Base-by-base conservation (phyloP, 2,113 vertebrate species). In the Onychostoma macrolepis region DNA sequence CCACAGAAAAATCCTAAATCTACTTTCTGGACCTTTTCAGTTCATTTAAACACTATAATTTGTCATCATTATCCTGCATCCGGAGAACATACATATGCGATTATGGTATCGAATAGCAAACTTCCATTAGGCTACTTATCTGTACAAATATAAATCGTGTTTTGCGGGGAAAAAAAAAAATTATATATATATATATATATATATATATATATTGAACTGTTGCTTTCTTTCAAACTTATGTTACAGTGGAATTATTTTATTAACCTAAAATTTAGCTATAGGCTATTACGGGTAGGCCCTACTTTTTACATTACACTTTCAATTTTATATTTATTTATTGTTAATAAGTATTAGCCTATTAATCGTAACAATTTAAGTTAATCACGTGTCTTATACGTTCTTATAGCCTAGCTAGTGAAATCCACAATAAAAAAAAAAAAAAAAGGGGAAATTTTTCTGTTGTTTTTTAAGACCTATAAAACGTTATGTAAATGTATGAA, bases 1-100 rank as follows among this genome's bases (percentile, higher is more conserved):
- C 43, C 28, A 53, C 15, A 53, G 50, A 86, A 90, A 91, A 76
- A 81, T 81, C 89, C 90, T 90, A 92, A 89, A 93, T 94, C 89
- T 86, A n/a, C 88, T 89, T 85, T 93, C 90, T 92, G 89, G 91
- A 90, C 93, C 85, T 88, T 85, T 78, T 92, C 90, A 89, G 69
- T 88, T 75, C 10, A 80, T 71, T 89, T 75, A 90, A 85, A 91
- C 75, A 41, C 17, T 81, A 86, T 86, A 87, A 90, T 93, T 92
- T 90, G 92, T 93, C 91, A 91, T 90, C 89, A 93, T 93, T 92
- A 93, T 28, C 1, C 53, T 90, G 87, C 89, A 88, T 87, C 90
- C 15, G 15, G 65, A 50, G 80, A 83, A 90, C 88, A 81, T 83
- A 41, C 33, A 56, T 38, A 65, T 53, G 74, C 89, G 88, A 91